Evolutionary conservation across 1,140 invertebrate genomes (phyloP).

Genomic region (Coelopa frigida): DNA sequence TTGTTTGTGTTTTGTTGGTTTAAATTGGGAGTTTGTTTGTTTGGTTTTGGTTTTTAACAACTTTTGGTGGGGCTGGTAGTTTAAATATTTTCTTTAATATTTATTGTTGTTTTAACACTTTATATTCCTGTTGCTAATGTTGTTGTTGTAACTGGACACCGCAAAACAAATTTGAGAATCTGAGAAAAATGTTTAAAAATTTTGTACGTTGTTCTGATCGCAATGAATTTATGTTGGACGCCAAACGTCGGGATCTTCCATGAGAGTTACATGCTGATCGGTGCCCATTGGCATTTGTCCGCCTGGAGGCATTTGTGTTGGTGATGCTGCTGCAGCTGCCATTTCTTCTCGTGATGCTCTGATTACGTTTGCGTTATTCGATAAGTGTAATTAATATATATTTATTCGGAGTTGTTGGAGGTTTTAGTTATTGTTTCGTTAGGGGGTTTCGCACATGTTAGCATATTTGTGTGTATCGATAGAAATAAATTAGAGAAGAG

Average conservation of each 20-base stretch:
- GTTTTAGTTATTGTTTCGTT: not conserved
- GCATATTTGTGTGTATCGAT: not conserved
- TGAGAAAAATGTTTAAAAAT: not conserved
- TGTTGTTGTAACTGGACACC: not conserved
- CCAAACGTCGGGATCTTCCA: conserved; percentile 85
- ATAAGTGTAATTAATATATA: not conserved
- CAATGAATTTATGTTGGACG: conserved; percentile 69
- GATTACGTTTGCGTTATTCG: conserved; percentile 23
- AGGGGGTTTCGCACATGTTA: not conserved
- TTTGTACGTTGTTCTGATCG: conserved; percentile 2
- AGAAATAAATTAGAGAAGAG: too few relatives aligned
- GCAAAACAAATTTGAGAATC: not conserved
- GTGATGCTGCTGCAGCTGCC: conserved; percentile 67
- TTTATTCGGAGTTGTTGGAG: too few relatives aligned
- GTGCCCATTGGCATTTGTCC: conserved; percentile 56
- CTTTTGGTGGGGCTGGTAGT: conserved; percentile 1
- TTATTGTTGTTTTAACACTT: not conserved
- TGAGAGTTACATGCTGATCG: conserved; percentile 66
- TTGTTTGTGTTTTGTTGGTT: conserved; percentile 6
- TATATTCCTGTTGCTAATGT: conserved; percentile 3
- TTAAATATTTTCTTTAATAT: conserved; percentile 7
- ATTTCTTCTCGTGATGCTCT: conserved; percentile 77
- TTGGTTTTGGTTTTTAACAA: conserved; percentile 16
- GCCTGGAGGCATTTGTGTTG: conserved; percentile 50
- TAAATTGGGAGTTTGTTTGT: conserved; percentile 3